Evolutionary conservation across 2,888 invertebrate species (phyloP).

Genomic region (Monoplex corrugatus): DNA sequence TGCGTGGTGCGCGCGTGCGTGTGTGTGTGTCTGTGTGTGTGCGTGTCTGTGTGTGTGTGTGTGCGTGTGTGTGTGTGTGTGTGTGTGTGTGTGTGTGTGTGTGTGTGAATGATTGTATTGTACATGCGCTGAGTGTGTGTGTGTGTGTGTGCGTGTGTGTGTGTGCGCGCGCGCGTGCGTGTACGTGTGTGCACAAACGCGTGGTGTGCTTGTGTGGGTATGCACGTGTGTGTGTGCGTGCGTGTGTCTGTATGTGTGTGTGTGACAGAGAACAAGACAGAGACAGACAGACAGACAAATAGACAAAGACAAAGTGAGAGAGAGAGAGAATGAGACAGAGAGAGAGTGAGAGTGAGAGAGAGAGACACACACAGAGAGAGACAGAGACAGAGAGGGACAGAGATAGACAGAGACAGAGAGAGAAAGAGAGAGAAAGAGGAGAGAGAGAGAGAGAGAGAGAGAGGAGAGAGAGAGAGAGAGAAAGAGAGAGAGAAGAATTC

Average conservation of each 20-base stretch:
- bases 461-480: too few relatives aligned
- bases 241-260: too few relatives aligned
- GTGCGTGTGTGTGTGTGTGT: too few relatives aligned
- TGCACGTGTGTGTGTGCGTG: too few relatives aligned
- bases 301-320: not conserved
- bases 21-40: too few relatives aligned
- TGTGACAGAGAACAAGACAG: not conserved
- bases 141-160: not conserved
- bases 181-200: not conserved
- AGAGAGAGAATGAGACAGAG: not conserved
- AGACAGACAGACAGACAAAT: not conserved
- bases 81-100: too few relatives aligned
- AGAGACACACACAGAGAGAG: not conserved
- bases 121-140: not conserved
- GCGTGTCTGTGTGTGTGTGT: too few relatives aligned
- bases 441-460: constrained; percentile 1
- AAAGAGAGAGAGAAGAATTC: too few relatives aligned
- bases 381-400: not conserved
- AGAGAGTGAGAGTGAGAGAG: not conserved
- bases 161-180: not conserved
- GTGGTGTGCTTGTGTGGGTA: too few relatives aligned
- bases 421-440: not conserved
- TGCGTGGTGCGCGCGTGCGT: too few relatives aligned
- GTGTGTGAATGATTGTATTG: too few relatives aligned
- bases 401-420: not conserved